Conservation (phyloP, 2,797 vertebrate species). For the Lates japonicus region DNA sequence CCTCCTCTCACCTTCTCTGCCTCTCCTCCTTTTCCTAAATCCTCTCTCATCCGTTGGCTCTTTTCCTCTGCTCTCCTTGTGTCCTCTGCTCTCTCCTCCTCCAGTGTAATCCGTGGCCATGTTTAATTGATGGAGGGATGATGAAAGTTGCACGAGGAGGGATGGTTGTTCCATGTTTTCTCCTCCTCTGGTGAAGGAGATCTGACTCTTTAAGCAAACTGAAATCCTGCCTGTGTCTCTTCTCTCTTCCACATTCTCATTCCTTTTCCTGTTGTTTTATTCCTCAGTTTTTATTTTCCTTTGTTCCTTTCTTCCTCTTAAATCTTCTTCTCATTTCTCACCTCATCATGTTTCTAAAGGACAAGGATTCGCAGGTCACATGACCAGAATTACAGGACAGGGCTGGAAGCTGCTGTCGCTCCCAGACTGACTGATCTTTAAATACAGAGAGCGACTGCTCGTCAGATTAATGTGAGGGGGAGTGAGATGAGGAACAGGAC, state of each 20-base stretch:
- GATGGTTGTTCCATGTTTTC: constrained; percentile 79
- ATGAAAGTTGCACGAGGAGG: constrained; percentile 82
- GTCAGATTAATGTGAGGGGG: background rate
- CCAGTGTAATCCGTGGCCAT: constrained; percentile 56
- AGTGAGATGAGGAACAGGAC: background rate
- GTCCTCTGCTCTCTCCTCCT: constrained; percentile 31
- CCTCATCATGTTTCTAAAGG: background rate
- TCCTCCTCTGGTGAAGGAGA: constrained; percentile 59
- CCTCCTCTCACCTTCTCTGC: constrained; percentile 5
- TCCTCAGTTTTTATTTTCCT: background rate
- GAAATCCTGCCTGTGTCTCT: background rate
- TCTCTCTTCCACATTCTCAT: background rate
- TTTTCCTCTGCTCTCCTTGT: background rate
- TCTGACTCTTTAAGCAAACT: too few relatives aligned
- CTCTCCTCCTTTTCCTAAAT: constrained; percentile 25
- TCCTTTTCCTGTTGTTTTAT: background rate
- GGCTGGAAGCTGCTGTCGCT: constrained; percentile 10
- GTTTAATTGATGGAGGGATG: constrained; percentile 80
- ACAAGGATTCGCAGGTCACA: background rate
- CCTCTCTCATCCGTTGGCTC: background rate
- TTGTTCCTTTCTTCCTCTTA: background rate
- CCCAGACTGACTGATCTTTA: background rate
- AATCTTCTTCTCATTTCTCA: background rate
- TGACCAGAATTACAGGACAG: background rate
- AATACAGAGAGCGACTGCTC: background rate